Percentiles rank a stretch among this genome's conserved stretches.
Conservation (phyloP, 2,113 vertebrate species). For the Hippopotamus amphibius region DNA sequence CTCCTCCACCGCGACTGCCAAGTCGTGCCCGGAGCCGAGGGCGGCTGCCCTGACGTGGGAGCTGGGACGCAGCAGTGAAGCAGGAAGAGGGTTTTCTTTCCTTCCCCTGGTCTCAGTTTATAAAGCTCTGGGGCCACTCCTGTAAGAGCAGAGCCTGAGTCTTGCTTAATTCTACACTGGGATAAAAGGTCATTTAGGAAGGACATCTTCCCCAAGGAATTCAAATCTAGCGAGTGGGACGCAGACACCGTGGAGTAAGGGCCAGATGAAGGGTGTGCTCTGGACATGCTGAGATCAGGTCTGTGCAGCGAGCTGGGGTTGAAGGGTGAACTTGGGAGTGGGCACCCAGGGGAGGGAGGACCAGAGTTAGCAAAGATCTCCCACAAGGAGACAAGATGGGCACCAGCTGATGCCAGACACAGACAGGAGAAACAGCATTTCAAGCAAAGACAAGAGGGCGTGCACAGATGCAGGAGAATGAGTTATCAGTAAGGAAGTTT, state of each 20-base stretch:
- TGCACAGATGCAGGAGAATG: neutral
- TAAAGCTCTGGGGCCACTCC: neutral
- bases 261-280: neutral
- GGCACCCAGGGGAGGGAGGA: no score
- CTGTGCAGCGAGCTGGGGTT: neutral
- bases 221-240: neutral
- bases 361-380: neutral
- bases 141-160: fast-evolving
- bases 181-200: neutral
- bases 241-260: fast-evolving
- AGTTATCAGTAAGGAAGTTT: neutral
- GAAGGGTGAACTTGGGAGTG: no score
- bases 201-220: neutral
- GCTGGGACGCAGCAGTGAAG: no score
- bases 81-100: neutral
- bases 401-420: neutral
- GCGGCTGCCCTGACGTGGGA: neutral
- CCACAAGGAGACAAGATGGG: neutral
- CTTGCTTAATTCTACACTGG: neutral
- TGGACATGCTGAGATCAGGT: neutral
- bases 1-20: neutral
- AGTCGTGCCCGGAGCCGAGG: no score
- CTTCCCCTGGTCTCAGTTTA: neutral
- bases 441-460: neutral
- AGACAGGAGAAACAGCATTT: neutral